Conservation (phyloP, 2,888 invertebrate genomes). For the Stictocephala bisonia region DNA sequence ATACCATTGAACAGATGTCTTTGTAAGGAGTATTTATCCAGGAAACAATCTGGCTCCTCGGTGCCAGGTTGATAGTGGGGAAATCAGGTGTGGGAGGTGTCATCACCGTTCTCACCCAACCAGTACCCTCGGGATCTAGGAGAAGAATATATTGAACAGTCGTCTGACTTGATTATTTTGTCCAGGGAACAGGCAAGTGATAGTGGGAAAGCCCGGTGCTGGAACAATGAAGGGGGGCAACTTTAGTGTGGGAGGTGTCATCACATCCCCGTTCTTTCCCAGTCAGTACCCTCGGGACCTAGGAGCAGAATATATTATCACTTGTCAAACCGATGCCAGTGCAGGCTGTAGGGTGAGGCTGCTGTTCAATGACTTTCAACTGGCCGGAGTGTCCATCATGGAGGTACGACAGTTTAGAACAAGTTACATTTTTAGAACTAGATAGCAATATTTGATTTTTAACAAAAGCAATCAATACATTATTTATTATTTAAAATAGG, state of each 20-base stretch:
- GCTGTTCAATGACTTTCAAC: slow-evolving; percentile 76
- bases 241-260: slow-evolving; percentile 66
- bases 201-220: slow-evolving; percentile 66
- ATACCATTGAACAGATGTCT: no score
- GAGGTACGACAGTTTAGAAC: slow-evolving; percentile 72
- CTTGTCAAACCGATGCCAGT: slow-evolving; percentile 67
- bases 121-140: slow-evolving; percentile 75
- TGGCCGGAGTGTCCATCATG: slow-evolving; percentile 73
- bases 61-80: slow-evolving; percentile 61
- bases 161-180: no score
- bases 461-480: no score
- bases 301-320: slow-evolving; percentile 73
- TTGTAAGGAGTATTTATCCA: no score
- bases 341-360: slow-evolving; percentile 70
- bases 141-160: slow-evolving; percentile 74
- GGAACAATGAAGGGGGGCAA: slow-evolving; percentile 62
- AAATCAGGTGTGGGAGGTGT: slow-evolving; percentile 67
- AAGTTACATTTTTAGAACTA: background rate
- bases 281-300: slow-evolving; percentile 74
- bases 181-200: slow-evolving; percentile 70
- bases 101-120: slow-evolving; percentile 76
- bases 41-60: no score
- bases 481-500: no score
- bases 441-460: no score
- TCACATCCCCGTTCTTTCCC: slow-evolving; percentile 77